Evolutionary conservation across 2,797 vertebrate genomes (phyloP).

Genomic region (Serranus cabrilla): DNA sequence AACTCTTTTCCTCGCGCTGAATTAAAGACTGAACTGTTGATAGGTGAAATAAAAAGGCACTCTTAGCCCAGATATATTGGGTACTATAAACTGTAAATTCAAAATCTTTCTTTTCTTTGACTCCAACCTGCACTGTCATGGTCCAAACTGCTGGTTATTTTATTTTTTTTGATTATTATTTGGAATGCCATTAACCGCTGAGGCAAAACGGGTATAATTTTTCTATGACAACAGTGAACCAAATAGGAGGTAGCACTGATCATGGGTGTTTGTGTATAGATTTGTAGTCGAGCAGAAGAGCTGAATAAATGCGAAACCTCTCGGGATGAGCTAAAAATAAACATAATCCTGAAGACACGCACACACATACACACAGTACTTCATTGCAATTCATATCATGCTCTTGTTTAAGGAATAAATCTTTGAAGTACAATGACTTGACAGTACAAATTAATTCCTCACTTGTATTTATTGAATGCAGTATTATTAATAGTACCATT

Average conservation of each 20-base stretch:
- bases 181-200: slow-evolving; percentile 62
- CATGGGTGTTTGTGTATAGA: slow-evolving; percentile 75
- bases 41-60: slow-evolving; percentile 60
- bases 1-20: slow-evolving; percentile 30
- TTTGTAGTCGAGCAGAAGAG: slow-evolving; percentile 76
- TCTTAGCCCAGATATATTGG: slow-evolving; percentile 61
- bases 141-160: slow-evolving; percentile 63
- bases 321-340: slow-evolving; percentile 78
- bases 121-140: slow-evolving; percentile 48
- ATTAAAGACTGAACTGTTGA: slow-evolving; percentile 56
- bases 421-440: slow-evolving; percentile 70
- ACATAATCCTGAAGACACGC: slow-evolving; percentile 66
- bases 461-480: slow-evolving; percentile 78
- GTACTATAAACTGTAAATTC: slow-evolving; percentile 46
- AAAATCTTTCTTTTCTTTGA: slow-evolving; percentile 11
- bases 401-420: slow-evolving; percentile 66
- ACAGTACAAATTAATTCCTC: slow-evolving; percentile 64
- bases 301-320: slow-evolving; percentile 72
- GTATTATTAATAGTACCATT: slow-evolving; percentile 64
- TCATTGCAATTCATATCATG: slow-evolving; percentile 69
- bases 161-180: slow-evolving; percentile 12
- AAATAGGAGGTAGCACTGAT: slow-evolving; percentile 77
- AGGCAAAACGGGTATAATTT: slow-evolving; percentile 81
- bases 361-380: slow-evolving; percentile 36
- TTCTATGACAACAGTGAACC: slow-evolving; percentile 76